These are phyloP conservation scores for Emys orbicularis DNA, from an alignment of 2,797 vertebrate genomes.

Conservation along the genomic window DNA sequence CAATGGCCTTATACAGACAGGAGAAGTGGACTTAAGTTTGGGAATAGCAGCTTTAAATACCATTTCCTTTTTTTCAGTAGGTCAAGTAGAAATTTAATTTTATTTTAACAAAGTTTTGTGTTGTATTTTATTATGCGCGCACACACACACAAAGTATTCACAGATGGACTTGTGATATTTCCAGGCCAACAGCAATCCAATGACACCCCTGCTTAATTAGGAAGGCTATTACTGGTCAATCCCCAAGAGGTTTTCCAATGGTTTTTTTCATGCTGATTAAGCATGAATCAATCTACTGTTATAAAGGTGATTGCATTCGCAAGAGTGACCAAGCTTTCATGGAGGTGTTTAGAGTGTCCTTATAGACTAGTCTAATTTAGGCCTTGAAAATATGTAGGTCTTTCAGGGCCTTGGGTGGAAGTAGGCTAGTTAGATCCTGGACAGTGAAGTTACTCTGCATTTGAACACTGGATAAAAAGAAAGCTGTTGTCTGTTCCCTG, in stretches of 20 bases:
- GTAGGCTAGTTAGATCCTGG: background rate
- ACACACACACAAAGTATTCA: too few relatives aligned
- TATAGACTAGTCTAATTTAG: background rate
- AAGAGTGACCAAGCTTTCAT: background rate
- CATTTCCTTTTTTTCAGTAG: background rate
- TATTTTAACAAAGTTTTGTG: background rate
- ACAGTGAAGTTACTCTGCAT: fast-evolving
- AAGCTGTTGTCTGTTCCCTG: background rate
- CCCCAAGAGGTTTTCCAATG: background rate
- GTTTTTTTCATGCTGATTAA: background rate
- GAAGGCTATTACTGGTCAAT: background rate
- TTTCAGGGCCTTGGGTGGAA: fast-evolving
- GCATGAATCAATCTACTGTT: background rate
- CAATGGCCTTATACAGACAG: background rate
- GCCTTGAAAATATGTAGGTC: background rate
- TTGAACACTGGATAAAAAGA: background rate
- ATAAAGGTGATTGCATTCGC: background rate
- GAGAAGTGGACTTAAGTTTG: background rate
- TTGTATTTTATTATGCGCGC: background rate
- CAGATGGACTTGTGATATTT: background rate
- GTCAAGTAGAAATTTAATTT: background rate
- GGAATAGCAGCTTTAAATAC: background rate
- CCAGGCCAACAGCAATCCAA: background rate
- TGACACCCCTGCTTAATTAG: background rate
- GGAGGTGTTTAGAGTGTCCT: fast-evolving